Percentiles rank a stretch among this genome's conserved stretches.
Evolutionary conservation across 2,797 vertebrate species (phyloP).

Genomic region (Channallabes apus): DNA sequence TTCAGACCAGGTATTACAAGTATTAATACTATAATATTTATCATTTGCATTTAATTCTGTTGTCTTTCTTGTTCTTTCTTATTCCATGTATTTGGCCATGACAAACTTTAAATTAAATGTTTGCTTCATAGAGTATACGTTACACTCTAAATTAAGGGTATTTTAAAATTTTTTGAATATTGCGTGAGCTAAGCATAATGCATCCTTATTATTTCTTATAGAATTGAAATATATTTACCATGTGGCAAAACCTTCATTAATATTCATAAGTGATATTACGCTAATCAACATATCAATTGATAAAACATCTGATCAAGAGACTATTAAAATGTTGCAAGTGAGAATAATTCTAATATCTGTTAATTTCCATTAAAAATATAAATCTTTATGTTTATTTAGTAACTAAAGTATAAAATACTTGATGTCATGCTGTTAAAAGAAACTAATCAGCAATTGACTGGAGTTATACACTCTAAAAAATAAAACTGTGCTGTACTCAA

Average conservation of each 20-base stretch:
- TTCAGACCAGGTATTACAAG: slow-evolving; percentile 52
- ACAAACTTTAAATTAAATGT: background rate
- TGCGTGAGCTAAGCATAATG: background rate
- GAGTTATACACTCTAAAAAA: no score
- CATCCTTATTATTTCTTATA: background rate
- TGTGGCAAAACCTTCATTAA: no score
- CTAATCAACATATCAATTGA: background rate
- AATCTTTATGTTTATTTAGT: background rate
- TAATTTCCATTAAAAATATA: background rate
- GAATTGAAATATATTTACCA: background rate
- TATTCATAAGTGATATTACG: no score
- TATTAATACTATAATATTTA: slow-evolving; percentile 57
- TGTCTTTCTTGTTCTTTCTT: background rate
- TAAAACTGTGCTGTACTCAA: no score
- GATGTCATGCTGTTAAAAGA: background rate
- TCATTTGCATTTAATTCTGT: slow-evolving; percentile 68
- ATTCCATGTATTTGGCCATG: background rate
- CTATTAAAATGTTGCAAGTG: no score
- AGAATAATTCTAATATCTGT: background rate
- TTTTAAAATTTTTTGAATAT: background rate
- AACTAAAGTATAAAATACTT: background rate
- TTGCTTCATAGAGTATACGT: background rate
- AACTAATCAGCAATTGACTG: background rate
- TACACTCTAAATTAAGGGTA: background rate
- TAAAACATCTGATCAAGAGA: background rate